Evolutionary conservation across 2,113 vertebrate species (phyloP).

Genomic region (Dasypus novemcinctus): DNA sequence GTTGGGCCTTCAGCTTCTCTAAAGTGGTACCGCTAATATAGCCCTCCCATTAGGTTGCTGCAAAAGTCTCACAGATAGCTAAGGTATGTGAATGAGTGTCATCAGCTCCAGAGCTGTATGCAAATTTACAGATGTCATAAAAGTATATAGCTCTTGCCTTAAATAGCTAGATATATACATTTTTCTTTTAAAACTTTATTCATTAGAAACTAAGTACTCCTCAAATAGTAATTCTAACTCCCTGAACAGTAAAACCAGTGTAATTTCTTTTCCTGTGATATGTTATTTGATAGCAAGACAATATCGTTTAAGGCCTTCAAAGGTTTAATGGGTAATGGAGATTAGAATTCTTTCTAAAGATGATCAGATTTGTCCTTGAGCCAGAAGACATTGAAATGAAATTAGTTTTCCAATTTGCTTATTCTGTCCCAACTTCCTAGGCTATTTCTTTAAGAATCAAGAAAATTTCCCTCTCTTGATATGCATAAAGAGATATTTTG

Average conservation of each 20-base stretch:
- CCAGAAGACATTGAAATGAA: background rate
- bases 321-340: background rate
- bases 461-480: background rate
- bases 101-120: background rate
- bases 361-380: constrained; percentile 35
- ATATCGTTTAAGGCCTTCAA: background rate
- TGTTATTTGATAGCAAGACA: background rate
- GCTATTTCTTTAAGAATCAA: background rate
- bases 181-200: constrained; percentile 7
- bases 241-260: background rate
- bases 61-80: background rate
- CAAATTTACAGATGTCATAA: background rate
- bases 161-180: background rate
- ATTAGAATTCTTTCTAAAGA: background rate
- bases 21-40: fast-evolving
- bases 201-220: background rate
- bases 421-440: background rate
- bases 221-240: background rate
- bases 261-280: background rate
- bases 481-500: background rate
- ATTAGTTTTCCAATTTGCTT: background rate
- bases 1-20: fast-evolving
- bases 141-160: background rate
- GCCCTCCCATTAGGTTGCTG: fast-evolving
- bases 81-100: fast-evolving